A percentile compares a stretch with the other conserved stretches of the same genome.
Evolutionary conservation across 1,140 invertebrate genomes (phyloP).

Genomic region (Lordiphosa clarofinis): DNA sequence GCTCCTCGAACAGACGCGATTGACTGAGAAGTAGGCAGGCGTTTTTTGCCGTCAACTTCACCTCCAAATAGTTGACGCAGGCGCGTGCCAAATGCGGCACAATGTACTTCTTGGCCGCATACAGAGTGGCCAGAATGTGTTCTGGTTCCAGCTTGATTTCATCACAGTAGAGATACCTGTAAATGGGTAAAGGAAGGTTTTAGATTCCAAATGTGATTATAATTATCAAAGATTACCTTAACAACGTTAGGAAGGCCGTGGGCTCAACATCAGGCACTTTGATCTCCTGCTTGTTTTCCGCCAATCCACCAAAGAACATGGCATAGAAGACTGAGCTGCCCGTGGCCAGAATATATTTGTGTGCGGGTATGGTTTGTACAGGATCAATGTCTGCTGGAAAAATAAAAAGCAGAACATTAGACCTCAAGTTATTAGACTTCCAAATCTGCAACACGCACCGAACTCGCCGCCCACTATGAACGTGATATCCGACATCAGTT

Average conservation of each 20-base stretch:
- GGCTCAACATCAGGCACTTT: constrained; percentile 96
- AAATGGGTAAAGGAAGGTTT: too few species aligned
- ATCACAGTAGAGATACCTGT: constrained; percentile 87
- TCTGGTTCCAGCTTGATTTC: constrained; percentile 95
- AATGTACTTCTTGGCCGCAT: constrained; percentile 96
- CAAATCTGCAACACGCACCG: constrained; percentile 63
- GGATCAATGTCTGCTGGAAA: constrained; percentile 80
- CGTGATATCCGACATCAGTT: constrained; percentile 93
- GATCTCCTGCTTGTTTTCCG: constrained; percentile 92
- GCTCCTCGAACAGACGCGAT: constrained; percentile 94
- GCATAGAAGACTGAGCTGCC: constrained; percentile 96
- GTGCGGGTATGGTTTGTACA: constrained; percentile 91
- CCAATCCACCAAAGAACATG: constrained; percentile 95
- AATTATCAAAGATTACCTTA: constrained; percentile 84
- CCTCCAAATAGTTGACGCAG: constrained; percentile 95
- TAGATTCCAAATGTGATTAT: constrained; percentile 80
- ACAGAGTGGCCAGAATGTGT: constrained; percentile 92
- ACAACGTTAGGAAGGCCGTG: constrained; percentile 91
- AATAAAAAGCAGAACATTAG: neutral
- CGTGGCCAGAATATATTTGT: constrained; percentile 95
- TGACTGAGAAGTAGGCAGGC: constrained; percentile 94
- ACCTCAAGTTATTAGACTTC: too few species aligned
- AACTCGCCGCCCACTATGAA: constrained; percentile 92
- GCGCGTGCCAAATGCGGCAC: constrained; percentile 93
- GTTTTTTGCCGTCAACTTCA: constrained; percentile 94